Percentiles rank a stretch among this genome's conserved stretches.
Conservation (phyloP, 2,113 vertebrate genomes). For the Zapornia atra region DNA sequence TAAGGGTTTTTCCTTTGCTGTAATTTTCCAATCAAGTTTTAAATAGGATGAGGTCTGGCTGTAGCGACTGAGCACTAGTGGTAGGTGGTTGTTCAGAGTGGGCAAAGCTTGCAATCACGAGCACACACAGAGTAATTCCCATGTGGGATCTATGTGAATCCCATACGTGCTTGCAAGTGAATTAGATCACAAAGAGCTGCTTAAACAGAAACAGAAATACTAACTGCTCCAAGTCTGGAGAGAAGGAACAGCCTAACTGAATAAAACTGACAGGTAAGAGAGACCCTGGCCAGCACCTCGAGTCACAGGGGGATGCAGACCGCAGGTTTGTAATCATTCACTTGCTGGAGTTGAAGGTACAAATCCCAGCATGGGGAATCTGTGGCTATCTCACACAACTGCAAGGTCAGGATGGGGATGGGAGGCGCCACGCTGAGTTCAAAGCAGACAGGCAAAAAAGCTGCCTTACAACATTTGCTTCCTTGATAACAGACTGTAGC, state of each 20-base stretch:
- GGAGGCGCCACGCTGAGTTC: neutral
- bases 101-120: neutral
- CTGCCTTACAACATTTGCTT: neutral
- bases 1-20: neutral
- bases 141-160: neutral
- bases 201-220: neutral
- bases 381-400: neutral
- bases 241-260: neutral
- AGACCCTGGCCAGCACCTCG: neutral
- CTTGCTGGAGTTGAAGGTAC: neutral
- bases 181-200: neutral
- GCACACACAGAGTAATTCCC: neutral
- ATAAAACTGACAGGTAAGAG: neutral
- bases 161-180: neutral
- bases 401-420: neutral
- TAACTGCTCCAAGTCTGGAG: neutral
- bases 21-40: neutral
- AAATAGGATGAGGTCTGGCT: neutral
- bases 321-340: neutral
- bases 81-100: neutral
- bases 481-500: neutral
- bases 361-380: slow-evolving; percentile 39
- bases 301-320: neutral
- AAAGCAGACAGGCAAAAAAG: neutral
- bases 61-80: neutral